Conservation (phyloP, 2,113 vertebrate genomes). For the Ciconia maguari region DNA sequence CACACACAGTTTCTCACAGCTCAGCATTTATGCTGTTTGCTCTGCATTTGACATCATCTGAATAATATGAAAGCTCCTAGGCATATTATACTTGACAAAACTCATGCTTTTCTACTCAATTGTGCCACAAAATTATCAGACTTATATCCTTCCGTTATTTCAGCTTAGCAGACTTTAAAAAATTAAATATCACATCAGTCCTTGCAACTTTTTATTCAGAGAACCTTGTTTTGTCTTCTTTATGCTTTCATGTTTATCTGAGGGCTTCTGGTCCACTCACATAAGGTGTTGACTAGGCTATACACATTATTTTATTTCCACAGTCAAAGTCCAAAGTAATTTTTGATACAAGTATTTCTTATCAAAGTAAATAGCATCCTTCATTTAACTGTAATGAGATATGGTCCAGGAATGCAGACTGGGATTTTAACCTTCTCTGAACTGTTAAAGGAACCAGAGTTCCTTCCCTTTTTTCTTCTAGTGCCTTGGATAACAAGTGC, state of each 20-base stretch:
- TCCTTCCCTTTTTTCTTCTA: background rate
- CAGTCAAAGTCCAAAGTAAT: background rate
- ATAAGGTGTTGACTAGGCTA: background rate
- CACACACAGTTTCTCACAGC: conserved; percentile 29
- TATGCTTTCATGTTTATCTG: background rate
- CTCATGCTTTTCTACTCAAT: background rate
- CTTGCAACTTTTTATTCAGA: background rate
- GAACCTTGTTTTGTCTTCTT: background rate
- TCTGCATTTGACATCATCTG: conserved; percentile 14
- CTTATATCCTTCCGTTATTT: background rate
- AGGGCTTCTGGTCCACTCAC: background rate
- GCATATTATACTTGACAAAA: conserved; percentile 30
- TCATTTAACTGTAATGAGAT: background rate
- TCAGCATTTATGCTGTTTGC: conserved; percentile 58
- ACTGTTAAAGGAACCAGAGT: background rate
- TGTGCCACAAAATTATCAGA: background rate
- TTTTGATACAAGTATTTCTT: background rate
- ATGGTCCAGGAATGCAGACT: background rate
- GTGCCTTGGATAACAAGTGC: background rate
- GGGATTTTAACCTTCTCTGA: background rate
- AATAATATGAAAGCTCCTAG: conserved; percentile 28
- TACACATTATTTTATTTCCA: background rate
- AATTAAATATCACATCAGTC: background rate
- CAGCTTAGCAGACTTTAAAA: background rate
- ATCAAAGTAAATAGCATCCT: background rate